Conservation (phyloP, 2,888 invertebrate genomes). For the Torymus tubicola region DNA sequence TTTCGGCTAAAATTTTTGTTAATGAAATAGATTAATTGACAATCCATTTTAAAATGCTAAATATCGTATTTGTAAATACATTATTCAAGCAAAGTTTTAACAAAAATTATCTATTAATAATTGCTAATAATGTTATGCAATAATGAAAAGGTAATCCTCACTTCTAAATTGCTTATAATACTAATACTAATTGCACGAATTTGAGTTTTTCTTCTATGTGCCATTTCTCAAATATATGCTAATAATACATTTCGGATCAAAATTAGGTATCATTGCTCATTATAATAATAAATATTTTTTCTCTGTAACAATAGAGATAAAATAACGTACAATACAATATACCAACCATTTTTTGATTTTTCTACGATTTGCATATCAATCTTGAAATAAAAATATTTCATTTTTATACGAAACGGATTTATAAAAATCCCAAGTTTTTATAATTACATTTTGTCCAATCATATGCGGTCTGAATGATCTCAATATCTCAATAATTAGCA, state of each 20-base stretch:
- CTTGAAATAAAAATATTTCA: background rate
- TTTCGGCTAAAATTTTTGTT: slow-evolving; percentile 1
- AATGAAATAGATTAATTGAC: slow-evolving; percentile 5
- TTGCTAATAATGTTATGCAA: slow-evolving; percentile 13
- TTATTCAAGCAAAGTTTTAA: slow-evolving; percentile 14
- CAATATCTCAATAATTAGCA: background rate
- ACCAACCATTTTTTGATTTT: background rate
- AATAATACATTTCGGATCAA: slow-evolving; percentile 32
- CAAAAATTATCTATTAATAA: slow-evolving; percentile 4
- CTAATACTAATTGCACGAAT: background rate
- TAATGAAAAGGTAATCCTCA: background rate
- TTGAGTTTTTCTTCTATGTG: background rate
- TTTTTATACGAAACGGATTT: slow-evolving; percentile 14
- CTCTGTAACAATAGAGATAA: background rate
- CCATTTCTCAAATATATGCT: background rate
- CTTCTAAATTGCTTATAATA: slow-evolving; percentile 13
- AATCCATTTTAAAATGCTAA: slow-evolving; percentile 5
- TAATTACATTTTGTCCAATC: background rate
- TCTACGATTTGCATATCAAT: slow-evolving; percentile 24
- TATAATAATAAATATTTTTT: background rate
- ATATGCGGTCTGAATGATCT: slow-evolving; percentile 3
- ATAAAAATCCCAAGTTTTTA: too few species aligned
- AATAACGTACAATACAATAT: slow-evolving; percentile 12
- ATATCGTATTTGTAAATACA: slow-evolving; percentile 42
- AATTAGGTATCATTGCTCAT: slow-evolving; percentile 8